These are phyloP conservation scores for Bungarus multicinctus DNA, from an alignment of 2,113 vertebrate species.

Conservation along the genomic window DNA sequence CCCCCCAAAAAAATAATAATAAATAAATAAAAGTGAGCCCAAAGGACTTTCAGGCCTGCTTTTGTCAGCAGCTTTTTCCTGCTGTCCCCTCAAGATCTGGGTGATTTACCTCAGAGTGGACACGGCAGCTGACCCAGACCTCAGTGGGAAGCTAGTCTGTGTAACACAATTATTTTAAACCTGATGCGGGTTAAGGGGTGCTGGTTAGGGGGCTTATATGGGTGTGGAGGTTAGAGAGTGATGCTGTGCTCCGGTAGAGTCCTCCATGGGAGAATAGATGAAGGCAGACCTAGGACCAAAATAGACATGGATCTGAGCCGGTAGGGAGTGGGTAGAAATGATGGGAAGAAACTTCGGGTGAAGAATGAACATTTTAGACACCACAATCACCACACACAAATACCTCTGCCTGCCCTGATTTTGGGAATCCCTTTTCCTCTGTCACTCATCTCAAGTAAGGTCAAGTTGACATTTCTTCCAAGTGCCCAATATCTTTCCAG, in stretches of 20 bases:
- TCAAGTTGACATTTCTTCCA: not conserved
- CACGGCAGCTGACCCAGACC: not conserved
- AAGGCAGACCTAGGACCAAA: not conserved
- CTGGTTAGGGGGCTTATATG: not conserved
- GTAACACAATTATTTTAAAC: not conserved
- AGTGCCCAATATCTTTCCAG: not conserved
- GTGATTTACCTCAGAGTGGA: not conserved
- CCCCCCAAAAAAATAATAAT: not conserved
- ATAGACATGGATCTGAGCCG: not conserved
- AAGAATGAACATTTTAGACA: not conserved
- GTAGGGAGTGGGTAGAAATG: not conserved
- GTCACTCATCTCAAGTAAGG: not conserved
- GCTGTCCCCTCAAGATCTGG: not conserved
- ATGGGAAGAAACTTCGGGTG: not conserved
- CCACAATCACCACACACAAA: not conserved
- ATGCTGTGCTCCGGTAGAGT: not conserved
- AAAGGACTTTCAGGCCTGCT: not conserved
- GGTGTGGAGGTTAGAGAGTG: not conserved
- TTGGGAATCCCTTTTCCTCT: not conserved
- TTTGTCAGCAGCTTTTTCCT: not conserved
- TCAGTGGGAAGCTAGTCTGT: not conserved
- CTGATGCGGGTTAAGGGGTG: not conserved
- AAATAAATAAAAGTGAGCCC: not conserved
- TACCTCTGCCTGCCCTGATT: not conserved
- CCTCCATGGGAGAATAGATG: not conserved